Conservation (phyloP, 2,113 vertebrate genomes). For the Alethe castanea region DNA sequence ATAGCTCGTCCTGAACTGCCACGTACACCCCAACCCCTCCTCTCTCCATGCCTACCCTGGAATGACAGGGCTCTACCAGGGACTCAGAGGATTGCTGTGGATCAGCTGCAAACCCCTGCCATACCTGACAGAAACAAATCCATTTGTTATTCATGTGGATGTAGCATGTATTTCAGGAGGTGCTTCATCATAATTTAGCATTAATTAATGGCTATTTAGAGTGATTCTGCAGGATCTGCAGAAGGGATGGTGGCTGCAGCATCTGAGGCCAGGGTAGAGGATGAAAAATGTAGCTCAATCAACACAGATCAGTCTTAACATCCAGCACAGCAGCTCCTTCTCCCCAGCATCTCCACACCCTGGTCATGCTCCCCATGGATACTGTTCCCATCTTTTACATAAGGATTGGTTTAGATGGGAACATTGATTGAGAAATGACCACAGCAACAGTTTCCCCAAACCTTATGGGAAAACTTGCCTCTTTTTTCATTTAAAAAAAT, state of each 20-base stretch:
- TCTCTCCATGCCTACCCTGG: background rate
- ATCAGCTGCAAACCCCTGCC: background rate
- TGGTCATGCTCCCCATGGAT: background rate
- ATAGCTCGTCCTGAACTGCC: background rate
- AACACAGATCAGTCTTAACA: background rate
- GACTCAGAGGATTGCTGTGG: background rate
- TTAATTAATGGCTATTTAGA: slow-evolving; percentile 62
- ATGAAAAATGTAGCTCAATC: background rate
- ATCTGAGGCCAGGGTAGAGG: background rate
- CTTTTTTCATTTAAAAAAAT: background rate
- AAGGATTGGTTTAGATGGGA: background rate
- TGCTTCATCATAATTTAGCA: slow-evolving; percentile 54
- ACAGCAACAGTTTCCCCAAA: background rate
- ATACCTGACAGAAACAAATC: slow-evolving; percentile 21
- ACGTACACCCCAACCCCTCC: rapidly evolving
- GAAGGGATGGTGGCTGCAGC: background rate
- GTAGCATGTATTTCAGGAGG: slow-evolving; percentile 43
- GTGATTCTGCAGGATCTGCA: slow-evolving; percentile 46
- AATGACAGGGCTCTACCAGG: background rate
- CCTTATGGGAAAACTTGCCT: background rate
- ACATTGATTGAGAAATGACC: background rate
- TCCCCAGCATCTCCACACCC: background rate
- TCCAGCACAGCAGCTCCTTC: background rate
- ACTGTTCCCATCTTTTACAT: background rate
- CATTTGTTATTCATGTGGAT: slow-evolving; percentile 36